Conservation (phyloP, 2,113 vertebrate species). For the Nerophis ophidion region DNA sequence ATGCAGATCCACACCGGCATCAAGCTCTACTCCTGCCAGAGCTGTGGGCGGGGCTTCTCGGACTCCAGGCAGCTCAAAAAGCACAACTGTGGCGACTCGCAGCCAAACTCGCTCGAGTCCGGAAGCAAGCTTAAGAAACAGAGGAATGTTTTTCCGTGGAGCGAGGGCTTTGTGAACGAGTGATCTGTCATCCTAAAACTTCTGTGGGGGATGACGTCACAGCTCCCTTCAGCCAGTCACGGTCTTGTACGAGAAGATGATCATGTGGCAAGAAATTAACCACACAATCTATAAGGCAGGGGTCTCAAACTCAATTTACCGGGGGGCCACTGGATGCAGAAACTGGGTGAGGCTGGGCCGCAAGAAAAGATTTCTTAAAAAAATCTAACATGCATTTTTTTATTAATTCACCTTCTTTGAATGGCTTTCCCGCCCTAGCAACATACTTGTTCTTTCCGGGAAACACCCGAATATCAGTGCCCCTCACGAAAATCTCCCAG, state of each 20-base stretch:
- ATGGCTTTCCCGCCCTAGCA: too few relatives aligned
- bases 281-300: neutral
- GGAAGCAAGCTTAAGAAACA: slow-evolving; percentile 9
- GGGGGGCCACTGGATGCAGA: too few relatives aligned
- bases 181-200: neutral
- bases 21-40: slow-evolving; percentile 54
- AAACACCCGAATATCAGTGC: too few relatives aligned
- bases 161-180: slow-evolving; percentile 10
- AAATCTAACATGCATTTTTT: too few relatives aligned
- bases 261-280: neutral
- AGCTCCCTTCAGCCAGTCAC: neutral
- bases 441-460: too few relatives aligned
- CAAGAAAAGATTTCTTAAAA: too few relatives aligned
- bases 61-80: slow-evolving; percentile 65
- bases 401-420: too few relatives aligned
- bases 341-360: too few relatives aligned
- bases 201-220: neutral
- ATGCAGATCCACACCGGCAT: slow-evolving; percentile 66
- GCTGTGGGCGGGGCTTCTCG: slow-evolving; percentile 55
- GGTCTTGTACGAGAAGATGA: neutral
- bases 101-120: neutral
- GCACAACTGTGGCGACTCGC: slow-evolving; percentile 41
- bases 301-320: too few relatives aligned
- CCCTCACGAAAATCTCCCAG: too few relatives aligned
- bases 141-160: slow-evolving; percentile 21